A percentile compares a stretch with the other conserved stretches of the same genome.
These are phyloP conservation scores for Eristalinus aeneus DNA, from an alignment of 2,888 invertebrate genomes.

Conservation along the genomic window DNA sequence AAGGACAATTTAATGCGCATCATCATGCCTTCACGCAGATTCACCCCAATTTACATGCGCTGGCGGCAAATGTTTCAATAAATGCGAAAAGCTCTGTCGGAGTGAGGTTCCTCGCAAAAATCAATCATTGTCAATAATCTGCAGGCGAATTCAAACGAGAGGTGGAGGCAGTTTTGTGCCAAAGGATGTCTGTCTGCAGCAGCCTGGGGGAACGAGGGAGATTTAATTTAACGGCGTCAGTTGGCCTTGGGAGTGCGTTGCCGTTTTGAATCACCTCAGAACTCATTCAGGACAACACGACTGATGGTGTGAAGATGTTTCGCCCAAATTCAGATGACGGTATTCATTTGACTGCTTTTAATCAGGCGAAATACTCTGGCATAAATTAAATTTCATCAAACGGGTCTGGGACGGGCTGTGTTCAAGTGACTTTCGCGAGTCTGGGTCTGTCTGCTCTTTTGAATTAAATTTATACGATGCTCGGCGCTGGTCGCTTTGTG, in stretches of 20 bases:
- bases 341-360: neutral
- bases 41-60: neutral
- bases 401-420: neutral
- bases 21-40: neutral
- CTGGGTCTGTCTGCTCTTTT: neutral
- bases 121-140: neutral
- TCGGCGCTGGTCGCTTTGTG: too few relatives aligned
- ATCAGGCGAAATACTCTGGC: neutral
- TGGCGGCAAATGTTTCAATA: slow-evolving; percentile 6
- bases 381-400: neutral
- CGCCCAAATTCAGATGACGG: neutral
- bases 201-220: too few relatives aligned
- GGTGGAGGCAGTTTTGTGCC: neutral
- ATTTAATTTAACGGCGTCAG: neutral
- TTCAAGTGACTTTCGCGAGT: neutral
- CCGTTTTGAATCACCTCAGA: neutral
- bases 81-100: neutral
- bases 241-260: neutral
- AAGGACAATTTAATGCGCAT: neutral
- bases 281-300: neutral
- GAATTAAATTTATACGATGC: neutral
- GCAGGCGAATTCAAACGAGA: too few relatives aligned
- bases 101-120: neutral
- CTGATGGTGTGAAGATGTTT: neutral
- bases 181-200: neutral